phyloP scores from a whole-genome alignment of 2,888 invertebrate species.

The Phyllotreta striolata region DNA sequence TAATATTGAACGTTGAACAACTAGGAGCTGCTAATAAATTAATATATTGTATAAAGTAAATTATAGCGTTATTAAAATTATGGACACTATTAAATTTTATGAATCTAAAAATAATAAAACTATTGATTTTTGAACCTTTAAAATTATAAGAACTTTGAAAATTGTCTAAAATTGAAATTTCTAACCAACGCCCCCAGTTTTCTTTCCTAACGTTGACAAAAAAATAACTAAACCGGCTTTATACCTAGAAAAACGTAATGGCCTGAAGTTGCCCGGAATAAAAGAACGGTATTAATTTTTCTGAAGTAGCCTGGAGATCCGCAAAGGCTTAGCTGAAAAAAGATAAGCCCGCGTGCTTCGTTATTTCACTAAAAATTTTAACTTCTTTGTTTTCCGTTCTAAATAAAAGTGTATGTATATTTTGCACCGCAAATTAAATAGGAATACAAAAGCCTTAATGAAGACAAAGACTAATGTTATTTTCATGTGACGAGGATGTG shows the following conservation, averaged over 20 bases:
- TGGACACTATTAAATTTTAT: no score
- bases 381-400: constrained; percentile 9
- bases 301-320: constrained; percentile 9
- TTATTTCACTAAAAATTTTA: constrained; percentile 18
- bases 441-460: neutral
- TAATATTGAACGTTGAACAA: constrained; percentile 20
- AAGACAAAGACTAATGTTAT: neutral
- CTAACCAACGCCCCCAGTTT: no score
- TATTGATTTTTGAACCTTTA: no score
- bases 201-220: neutral
- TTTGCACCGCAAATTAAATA: constrained; percentile 8
- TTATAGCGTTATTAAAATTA: no score
- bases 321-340: constrained; percentile 18
- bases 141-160: no score
- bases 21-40: constrained; percentile 8
- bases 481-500: no score
- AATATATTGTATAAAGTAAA: no score
- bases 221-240: neutral
- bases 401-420: constrained; percentile 13
- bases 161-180: no score
- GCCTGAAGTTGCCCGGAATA: constrained; percentile 7
- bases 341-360: constrained; percentile 18
- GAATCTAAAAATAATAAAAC: no score
- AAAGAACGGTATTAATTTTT: constrained; percentile 18
- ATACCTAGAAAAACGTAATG: constrained; percentile 3